These are phyloP conservation scores for Dinomys branickii DNA, from an alignment of 2,113 vertebrate genomes.

Conservation along the genomic window DNA sequence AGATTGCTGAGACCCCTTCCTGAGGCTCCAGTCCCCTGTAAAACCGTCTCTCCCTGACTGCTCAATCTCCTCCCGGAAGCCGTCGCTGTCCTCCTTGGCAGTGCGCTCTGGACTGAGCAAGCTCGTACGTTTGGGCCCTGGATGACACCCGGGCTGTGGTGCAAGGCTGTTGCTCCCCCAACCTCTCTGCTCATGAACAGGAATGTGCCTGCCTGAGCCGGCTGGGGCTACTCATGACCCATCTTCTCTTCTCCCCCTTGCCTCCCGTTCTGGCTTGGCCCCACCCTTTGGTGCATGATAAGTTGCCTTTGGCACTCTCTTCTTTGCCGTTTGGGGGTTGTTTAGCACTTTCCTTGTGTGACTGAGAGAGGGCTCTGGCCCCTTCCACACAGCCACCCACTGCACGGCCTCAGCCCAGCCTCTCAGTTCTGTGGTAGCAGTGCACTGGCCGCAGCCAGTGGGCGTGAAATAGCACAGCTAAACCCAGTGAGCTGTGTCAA, in stretches of 20 bases:
- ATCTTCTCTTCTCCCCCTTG: not conserved
- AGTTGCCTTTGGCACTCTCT: too few species aligned
- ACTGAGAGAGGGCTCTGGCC: too few species aligned
- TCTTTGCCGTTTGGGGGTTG: too few species aligned
- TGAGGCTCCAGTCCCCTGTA: not conserved
- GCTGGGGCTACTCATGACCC: not conserved
- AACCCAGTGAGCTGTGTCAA: too few species aligned
- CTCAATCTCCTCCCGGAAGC: too few species aligned
- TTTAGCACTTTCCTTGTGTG: too few species aligned
- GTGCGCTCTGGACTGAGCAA: not conserved
- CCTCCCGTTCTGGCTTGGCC: not conserved
- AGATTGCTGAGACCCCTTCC: not conserved
- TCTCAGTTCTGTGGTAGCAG: not conserved
- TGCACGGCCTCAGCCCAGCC: not conserved
- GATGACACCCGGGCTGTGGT: too few species aligned
- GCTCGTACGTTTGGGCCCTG: too few species aligned
- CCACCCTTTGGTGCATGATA: too few species aligned
- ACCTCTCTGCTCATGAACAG: not conserved
- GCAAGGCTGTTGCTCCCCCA: too few species aligned
- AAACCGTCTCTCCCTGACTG: too few species aligned
- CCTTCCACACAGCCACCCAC: not conserved
- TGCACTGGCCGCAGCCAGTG: not conserved
- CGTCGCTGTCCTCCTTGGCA: too few species aligned
- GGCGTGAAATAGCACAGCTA: not conserved
- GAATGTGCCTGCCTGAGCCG: not conserved